Conservation (phyloP, 2,113 vertebrate species). For the Thermophis baileyi region DNA sequence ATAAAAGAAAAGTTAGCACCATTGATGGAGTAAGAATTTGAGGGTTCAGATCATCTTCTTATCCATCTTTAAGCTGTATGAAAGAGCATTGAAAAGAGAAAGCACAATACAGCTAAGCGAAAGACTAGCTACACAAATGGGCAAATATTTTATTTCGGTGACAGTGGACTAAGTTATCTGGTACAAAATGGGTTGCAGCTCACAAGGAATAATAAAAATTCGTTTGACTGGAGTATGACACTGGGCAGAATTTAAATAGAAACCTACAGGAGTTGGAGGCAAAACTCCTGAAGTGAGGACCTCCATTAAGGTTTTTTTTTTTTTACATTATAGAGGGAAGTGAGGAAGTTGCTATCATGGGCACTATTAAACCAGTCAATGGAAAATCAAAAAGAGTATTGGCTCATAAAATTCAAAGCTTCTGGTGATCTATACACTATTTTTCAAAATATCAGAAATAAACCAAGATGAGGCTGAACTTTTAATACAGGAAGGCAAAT, state of each 20-base stretch:
- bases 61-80: background rate
- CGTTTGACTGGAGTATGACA: background rate
- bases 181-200: background rate
- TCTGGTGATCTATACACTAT: background rate
- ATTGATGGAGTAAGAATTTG: background rate
- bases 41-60: background rate
- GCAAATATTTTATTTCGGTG: background rate
- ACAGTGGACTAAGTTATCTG: background rate
- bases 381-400: background rate
- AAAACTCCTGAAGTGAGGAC: background rate
- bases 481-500: background rate
- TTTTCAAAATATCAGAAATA: background rate
- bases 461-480: background rate
- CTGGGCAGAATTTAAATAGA: background rate
- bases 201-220: background rate
- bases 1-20: background rate
- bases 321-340: background rate
- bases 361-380: background rate
- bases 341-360: background rate
- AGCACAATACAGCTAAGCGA: background rate
- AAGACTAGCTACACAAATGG: background rate
- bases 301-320: background rate
- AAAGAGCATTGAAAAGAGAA: background rate
- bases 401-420: background rate
- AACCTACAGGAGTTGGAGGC: background rate